Evolutionary conservation across 1,140 invertebrate genomes (phyloP).

Genomic region (Ridgeia piscesae): DNA sequence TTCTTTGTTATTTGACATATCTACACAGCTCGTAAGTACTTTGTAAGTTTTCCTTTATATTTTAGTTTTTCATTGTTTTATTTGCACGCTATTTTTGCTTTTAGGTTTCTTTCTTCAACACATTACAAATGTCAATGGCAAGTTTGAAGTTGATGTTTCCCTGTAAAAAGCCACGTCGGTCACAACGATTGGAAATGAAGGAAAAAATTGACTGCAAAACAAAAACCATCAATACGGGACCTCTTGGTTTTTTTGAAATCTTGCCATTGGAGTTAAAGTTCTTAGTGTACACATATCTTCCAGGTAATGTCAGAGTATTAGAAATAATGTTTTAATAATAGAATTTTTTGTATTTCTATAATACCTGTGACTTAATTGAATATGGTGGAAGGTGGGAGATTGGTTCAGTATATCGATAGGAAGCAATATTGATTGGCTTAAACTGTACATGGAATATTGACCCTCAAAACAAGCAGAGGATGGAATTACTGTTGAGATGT

Average conservation of each 20-base stretch:
- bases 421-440: too few species aligned
- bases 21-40: too few species aligned
- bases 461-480: not conserved
- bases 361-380: too few species aligned
- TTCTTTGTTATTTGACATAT: too few species aligned
- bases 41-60: too few species aligned
- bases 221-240: conserved; percentile 35
- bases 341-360: not conserved
- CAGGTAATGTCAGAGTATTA: conserved; percentile 37
- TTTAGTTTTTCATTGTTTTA: not conserved
- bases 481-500: too few species aligned
- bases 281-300: conserved; percentile 45
- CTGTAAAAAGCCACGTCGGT: conserved; percentile 49
- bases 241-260: conserved; percentile 51
- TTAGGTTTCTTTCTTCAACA: not conserved
- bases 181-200: conserved; percentile 46
- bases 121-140: not conserved
- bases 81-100: conserved; percentile 7
- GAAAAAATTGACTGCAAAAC: conserved; percentile 38
- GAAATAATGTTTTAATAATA: too few species aligned
- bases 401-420: too few species aligned
- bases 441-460: too few species aligned
- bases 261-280: conserved; percentile 54
- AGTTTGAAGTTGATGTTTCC: conserved; percentile 34
- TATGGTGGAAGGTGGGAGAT: too few species aligned